Conservation (phyloP, 2,797 vertebrate genomes). For the Stomatorhinus walkeri region DNA sequence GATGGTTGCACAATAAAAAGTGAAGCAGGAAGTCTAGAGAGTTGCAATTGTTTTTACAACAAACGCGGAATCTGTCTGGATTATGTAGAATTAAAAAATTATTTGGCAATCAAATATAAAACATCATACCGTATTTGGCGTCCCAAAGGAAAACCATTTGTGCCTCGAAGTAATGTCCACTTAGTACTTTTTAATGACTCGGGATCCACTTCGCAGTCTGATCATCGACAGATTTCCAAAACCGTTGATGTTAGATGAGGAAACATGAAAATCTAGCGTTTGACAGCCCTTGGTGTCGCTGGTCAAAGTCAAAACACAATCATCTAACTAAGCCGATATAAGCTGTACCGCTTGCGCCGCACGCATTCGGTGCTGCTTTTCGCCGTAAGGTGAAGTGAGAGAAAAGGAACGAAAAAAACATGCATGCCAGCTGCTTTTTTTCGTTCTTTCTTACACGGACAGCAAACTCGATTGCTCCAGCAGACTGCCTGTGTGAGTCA, state of each 20-base stretch:
- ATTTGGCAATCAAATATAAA: not conserved
- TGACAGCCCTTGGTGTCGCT: not conserved
- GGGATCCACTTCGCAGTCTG: not conserved
- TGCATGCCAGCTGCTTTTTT: not conserved
- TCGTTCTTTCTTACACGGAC: not conserved
- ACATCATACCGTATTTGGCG: conserved; percentile 69
- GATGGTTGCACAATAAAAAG: not conserved
- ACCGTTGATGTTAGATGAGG: not conserved
- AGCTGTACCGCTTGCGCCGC: not conserved
- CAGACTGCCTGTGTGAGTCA: conserved; percentile 20
- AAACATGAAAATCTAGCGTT: conserved; percentile 6
- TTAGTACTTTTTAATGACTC: not conserved
- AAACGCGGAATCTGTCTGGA: not conserved
- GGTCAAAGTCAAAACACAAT: not conserved
- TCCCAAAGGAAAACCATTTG: conserved; percentile 75
- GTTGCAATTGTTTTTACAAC: not conserved
- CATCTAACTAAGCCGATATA: not conserved
- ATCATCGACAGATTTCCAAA: conserved; percentile 7
- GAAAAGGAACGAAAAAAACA: not conserved
- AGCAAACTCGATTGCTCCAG: conserved; percentile 1
- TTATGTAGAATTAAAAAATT: not conserved
- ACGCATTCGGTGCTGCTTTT: not conserved
- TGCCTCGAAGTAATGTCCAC: conserved; percentile 38
- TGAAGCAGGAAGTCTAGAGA: not conserved
- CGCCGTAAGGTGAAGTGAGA: not conserved